Percentiles rank a stretch among this genome's conserved stretches.
These are phyloP conservation scores for Whitmania pigra DNA, from an alignment of 1,140 invertebrate species.

Conservation along the genomic window DNA sequence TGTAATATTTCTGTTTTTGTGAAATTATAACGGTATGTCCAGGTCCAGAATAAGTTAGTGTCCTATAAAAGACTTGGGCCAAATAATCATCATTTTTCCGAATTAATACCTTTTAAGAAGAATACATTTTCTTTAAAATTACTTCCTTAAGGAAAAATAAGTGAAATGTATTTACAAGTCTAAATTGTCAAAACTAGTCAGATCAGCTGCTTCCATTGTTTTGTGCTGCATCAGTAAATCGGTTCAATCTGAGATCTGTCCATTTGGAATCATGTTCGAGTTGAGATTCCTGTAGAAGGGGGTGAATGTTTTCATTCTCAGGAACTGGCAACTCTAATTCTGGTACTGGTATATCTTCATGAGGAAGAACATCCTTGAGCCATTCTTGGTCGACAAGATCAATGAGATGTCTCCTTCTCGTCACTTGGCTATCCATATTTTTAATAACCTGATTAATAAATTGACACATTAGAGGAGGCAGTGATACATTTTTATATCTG, in stretches of 20 bases:
- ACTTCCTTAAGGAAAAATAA: too few relatives aligned
- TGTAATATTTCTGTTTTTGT: too few relatives aligned
- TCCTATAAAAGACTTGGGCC: too few relatives aligned
- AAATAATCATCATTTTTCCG: too few relatives aligned
- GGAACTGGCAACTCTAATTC: constrained; percentile 74
- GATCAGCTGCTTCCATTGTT: too few relatives aligned
- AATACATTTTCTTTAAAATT: too few relatives aligned
- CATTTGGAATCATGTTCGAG: neutral
- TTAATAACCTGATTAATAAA: neutral
- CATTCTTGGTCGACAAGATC: constrained; percentile 79
- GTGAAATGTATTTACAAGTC: too few relatives aligned
- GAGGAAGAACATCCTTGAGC: constrained; percentile 68
- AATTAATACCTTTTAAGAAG: too few relatives aligned
- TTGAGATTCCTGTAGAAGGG: neutral
- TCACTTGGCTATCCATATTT: constrained; percentile 17
- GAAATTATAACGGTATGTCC: too few relatives aligned
- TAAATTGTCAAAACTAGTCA: too few relatives aligned
- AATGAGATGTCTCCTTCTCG: constrained; percentile 45
- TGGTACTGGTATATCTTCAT: constrained; percentile 79
- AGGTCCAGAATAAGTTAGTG: too few relatives aligned
- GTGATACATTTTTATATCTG: neutral
- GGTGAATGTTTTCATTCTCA: constrained; percentile 44
- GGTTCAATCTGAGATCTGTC: neutral
- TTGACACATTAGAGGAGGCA: neutral
- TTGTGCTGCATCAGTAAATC: neutral